phyloP scores from a whole-genome alignment of 2,888 invertebrate genomes.

The Eristalis tenax region DNA sequence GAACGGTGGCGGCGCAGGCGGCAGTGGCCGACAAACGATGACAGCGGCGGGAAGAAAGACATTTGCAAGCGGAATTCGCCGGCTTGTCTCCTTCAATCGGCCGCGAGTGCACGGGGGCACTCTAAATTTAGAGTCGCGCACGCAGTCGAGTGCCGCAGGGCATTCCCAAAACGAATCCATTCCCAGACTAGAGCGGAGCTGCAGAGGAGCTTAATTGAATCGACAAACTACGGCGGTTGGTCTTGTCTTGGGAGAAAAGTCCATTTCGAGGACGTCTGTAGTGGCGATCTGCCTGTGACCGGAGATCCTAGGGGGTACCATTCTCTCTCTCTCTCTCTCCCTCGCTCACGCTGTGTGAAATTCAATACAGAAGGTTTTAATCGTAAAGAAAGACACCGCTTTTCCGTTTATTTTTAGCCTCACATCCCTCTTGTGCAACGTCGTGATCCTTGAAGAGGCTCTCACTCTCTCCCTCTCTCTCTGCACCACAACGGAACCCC shows the following conservation, averaged over 20 bases:
- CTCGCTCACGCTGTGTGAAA: conserved; percentile 19
- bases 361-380: conserved; percentile 49
- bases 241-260: conserved; percentile 34
- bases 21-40: conserved; percentile 48
- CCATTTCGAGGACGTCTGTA: conserved; percentile 67
- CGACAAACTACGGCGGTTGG: conserved; percentile 41
- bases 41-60: not conserved
- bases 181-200: not conserved
- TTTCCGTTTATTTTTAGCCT: not conserved
- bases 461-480: not conserved
- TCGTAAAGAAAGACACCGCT: not conserved
- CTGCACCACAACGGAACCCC: conserved; percentile 54
- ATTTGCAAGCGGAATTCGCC: conserved; percentile 64
- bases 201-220: conserved; percentile 60
- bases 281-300: conserved; percentile 40
- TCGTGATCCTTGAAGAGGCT: conserved; percentile 52
- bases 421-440: conserved; percentile 47
- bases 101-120: conserved; percentile 43
- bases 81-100: conserved; percentile 69
- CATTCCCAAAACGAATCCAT: conserved; percentile 15
- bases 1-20: not conserved
- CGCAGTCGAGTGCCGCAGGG: conserved; percentile 44
- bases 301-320: conserved; percentile 40
- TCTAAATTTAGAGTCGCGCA: conserved; percentile 59
- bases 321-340: not conserved